A percentile compares a stretch with the other conserved stretches of the same genome.
phyloP scores from a whole-genome alignment of 2,797 vertebrate species.

The Schizothorax lantsangensis region DNA sequence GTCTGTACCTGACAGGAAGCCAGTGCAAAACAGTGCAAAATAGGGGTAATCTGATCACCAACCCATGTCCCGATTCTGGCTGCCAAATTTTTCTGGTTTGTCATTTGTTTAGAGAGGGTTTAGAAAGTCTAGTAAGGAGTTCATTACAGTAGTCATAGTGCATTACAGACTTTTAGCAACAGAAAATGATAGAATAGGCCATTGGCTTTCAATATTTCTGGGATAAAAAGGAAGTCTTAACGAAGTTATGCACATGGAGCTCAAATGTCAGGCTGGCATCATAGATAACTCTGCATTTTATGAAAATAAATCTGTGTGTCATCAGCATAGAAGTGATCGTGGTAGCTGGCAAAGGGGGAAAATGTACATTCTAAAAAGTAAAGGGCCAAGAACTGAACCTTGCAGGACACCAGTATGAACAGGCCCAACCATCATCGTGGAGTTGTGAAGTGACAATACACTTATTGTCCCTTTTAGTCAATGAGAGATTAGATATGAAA shows the following conservation, averaged over 20 bases:
- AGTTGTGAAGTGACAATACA: background rate
- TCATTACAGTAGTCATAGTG: too few relatives aligned
- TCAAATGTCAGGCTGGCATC: background rate
- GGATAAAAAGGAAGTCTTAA: too few relatives aligned
- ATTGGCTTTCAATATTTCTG: too few relatives aligned
- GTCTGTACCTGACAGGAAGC: background rate
- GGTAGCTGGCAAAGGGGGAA: background rate
- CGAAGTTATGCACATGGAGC: too few relatives aligned
- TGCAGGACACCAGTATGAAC: background rate
- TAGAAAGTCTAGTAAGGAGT: too few relatives aligned
- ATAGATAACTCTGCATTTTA: background rate
- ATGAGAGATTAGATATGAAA: background rate
- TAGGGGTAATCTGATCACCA: background rate
- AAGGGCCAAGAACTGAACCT: background rate
- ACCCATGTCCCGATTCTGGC: too few relatives aligned
- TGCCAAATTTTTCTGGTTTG: too few relatives aligned
- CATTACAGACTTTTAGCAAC: too few relatives aligned
- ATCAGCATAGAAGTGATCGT: background rate
- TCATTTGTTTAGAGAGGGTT: too few relatives aligned
- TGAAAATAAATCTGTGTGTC: background rate
- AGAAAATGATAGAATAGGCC: too few relatives aligned
- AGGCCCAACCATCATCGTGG: background rate
- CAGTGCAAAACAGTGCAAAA: background rate
- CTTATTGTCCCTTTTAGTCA: background rate
- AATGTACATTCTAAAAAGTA: background rate